phyloP scores from a whole-genome alignment of 2,888 invertebrate genomes.

The Hemaris fuciformis region DNA sequence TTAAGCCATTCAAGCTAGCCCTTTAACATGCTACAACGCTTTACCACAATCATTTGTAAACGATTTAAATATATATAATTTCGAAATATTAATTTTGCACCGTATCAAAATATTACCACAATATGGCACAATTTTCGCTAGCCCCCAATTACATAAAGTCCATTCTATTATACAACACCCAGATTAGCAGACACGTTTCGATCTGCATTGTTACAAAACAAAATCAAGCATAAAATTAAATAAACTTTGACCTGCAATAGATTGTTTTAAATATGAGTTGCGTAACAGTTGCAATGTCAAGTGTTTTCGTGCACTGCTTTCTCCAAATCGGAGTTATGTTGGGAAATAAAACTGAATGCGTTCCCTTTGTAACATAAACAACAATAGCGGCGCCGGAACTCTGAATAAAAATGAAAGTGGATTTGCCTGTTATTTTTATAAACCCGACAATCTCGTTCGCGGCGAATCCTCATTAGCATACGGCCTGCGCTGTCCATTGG shows the following conservation, averaged over 20 bases:
- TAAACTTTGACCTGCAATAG: background rate
- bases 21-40: too few species aligned
- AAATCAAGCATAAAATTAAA: background rate
- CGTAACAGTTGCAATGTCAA: conserved; percentile 19
- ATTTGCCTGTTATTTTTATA: conserved; percentile 75
- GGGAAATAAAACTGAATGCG: conserved; percentile 54
- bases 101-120: background rate
- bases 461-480: conserved; percentile 58
- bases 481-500: conserved; percentile 21
- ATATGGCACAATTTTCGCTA: background rate
- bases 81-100: conserved; percentile 25
- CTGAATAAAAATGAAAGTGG: conserved; percentile 78
- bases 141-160: background rate
- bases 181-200: background rate
- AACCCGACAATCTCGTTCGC: conserved; percentile 72
- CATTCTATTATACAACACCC: background rate
- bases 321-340: conserved; percentile 44
- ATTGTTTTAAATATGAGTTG: background rate
- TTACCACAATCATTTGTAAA: too few species aligned
- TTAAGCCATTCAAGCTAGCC: too few species aligned
- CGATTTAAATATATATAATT: conserved; percentile 36
- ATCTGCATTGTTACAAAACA: background rate
- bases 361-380: conserved; percentile 58
- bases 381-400: conserved; percentile 72
- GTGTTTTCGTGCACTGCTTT: conserved; percentile 43